Evolutionary conservation across 2,113 vertebrate genomes (phyloP).

Genomic region (Felis chaus): DNA sequence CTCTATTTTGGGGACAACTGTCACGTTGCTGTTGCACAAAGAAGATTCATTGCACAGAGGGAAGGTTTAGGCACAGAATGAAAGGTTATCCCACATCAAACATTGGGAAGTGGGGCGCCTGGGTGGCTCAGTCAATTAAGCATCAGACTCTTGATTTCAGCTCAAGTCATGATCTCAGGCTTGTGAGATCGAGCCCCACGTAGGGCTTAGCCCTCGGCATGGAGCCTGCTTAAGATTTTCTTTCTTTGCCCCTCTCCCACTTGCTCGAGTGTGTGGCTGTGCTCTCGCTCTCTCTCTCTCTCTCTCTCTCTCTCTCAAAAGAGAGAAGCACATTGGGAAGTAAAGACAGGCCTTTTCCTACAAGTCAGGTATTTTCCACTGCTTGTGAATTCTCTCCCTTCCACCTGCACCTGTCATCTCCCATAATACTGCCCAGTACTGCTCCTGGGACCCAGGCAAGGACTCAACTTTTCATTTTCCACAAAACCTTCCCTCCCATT

Average conservation of each 20-base stretch:
- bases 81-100: neutral
- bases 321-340: neutral
- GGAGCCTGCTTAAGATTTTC: no score
- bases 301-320: no score
- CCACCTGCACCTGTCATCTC: neutral
- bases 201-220: no score
- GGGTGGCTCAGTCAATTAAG: no score
- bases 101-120: accelerated
- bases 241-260: no score
- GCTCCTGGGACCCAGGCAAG: neutral
- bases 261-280: no score
- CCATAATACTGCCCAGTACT: accelerated
- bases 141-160: no score
- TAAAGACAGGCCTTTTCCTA: neutral
- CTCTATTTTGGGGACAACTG: neutral
- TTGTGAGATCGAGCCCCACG: no score
- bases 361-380: neutral
- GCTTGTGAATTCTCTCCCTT: neutral
- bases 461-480: neutral
- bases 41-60: neutral
- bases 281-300: no score
- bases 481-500: neutral
- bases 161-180: no score
- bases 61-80: neutral
- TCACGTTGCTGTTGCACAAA: neutral